Evolutionary conservation across 2,888 invertebrate genomes (phyloP), one percentile per base, ranked within the genome.

Genomic region (Conops quadrifasciatus): DNA sequence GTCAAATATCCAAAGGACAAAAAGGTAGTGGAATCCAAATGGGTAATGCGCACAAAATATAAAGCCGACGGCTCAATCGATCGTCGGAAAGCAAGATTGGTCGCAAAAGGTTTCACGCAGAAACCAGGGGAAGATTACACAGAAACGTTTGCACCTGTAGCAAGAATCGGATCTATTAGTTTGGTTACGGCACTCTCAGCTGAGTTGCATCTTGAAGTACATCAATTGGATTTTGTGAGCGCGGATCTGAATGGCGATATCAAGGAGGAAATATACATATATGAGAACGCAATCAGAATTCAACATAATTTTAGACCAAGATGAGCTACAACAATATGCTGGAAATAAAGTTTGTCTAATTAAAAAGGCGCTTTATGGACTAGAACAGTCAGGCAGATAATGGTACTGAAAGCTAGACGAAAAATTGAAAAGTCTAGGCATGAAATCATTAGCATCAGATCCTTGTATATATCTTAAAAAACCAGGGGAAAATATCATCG

Each of bases 91-190:
- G 80, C 81, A 1, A 67, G 81, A 45, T 67, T 82, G 28, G 81
- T 81, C 5, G 79, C 80, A 24, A 77, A 78, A 68, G 81, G 80
- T 19, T 81, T 77, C 68, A 75, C 74, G 1, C 81, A 82, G 68
- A 73, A 76, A 66, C 78, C 75, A 26, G 80, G 80, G 15, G 72
- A 77, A 30, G 79, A 80, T 74, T 82, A 78, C 72, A 73, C 78
- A n/a, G 78, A 81, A 67, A 80, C 79, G 0, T 83, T 80, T 72
- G 77, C 73, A 1, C 75, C 73, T 5, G 74, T 77, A 4, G 75
- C 74, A 24, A 76, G 76, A 75, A 71, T 74, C 15, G 71, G 72
- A 15, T 77, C 75, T 11, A 73, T 77, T 70, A 71, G 75, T 53
- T 43, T 77, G 2, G 24, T 78, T 9, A 70, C 75, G 47, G 78